phyloP scores from a whole-genome alignment of 2,888 invertebrate genomes.

The Drosophila cognata region DNA sequence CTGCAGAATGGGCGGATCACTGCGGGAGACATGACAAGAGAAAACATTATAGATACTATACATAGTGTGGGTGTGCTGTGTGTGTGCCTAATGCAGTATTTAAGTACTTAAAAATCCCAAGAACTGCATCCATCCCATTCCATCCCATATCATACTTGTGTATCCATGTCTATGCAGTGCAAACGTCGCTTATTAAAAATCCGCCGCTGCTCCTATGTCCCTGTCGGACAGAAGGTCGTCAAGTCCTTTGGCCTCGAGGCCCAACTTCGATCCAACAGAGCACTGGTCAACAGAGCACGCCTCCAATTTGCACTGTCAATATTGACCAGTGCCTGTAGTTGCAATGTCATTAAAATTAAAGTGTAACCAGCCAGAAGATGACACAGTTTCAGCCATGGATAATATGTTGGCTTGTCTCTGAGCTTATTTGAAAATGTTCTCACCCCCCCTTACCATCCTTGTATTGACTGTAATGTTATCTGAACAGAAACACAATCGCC shows the following conservation, averaged over 20 bases:
- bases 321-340: constrained; percentile 48
- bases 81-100: constrained; percentile 33
- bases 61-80: constrained; percentile 10
- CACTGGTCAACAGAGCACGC: constrained; percentile 47
- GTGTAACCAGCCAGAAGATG: constrained; percentile 54
- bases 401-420: constrained; percentile 26
- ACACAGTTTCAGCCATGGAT: constrained; percentile 46
- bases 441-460: not conserved
- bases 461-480: not conserved
- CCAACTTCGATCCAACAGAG: constrained; percentile 16
- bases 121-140: constrained; percentile 14
- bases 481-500: constrained; percentile 10
- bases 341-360: constrained; percentile 56
- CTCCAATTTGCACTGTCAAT: constrained; percentile 64
- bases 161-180: constrained; percentile 30
- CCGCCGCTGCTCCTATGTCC: constrained; percentile 5
- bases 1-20: constrained; percentile 92
- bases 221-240: constrained; percentile 9
- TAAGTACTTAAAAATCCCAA: constrained; percentile 34
- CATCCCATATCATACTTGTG: not conserved
- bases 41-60: constrained; percentile 23
- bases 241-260: constrained; percentile 27
- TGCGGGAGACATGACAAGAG: constrained; percentile 85
- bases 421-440: not conserved
- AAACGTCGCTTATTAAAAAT: constrained; percentile 42